phyloP scores from a whole-genome alignment of 2,113 vertebrate species.

The Myotis davidii region DNA sequence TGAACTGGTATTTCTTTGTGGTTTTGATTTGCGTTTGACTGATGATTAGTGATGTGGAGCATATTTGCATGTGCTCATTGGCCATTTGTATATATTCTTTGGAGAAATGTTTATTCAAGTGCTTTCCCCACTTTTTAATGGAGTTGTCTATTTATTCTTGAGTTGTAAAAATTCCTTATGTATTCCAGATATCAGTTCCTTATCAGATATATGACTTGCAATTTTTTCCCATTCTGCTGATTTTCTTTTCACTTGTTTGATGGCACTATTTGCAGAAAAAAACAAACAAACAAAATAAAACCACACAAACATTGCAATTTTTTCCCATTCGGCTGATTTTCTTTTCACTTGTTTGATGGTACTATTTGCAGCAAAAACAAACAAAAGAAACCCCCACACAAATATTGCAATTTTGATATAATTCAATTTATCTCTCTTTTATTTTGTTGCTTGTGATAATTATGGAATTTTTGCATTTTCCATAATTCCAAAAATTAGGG shows the following conservation, averaged over 20 bases:
- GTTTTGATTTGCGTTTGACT: background rate
- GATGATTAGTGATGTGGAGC: background rate
- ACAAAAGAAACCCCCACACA: too few relatives aligned
- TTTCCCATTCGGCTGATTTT: background rate
- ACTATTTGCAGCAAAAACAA: background rate
- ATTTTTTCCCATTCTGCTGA: background rate
- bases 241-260: background rate
- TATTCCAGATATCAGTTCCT: background rate
- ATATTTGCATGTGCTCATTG: background rate
- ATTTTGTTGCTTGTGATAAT: conserved; percentile 13
- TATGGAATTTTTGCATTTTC: background rate
- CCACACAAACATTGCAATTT: background rate
- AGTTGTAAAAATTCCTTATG: background rate
- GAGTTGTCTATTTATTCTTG: conserved; percentile 8
- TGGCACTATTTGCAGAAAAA: background rate
- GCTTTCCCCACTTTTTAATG: background rate
- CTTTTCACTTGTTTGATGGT: background rate
- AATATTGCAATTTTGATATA: background rate
- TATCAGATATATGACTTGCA: background rate
- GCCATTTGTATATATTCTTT: conserved; percentile 1
- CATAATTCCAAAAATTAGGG: conserved; percentile 23
- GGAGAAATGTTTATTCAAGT: background rate
- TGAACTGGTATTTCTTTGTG: conserved; percentile 4
- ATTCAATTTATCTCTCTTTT: background rate
- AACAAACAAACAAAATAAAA: background rate